Percentiles rank a stretch among this genome's conserved stretches.
Evolutionary conservation across 2,888 invertebrate genomes (phyloP).

Genomic region (Rotaria magnacalcarata): DNA sequence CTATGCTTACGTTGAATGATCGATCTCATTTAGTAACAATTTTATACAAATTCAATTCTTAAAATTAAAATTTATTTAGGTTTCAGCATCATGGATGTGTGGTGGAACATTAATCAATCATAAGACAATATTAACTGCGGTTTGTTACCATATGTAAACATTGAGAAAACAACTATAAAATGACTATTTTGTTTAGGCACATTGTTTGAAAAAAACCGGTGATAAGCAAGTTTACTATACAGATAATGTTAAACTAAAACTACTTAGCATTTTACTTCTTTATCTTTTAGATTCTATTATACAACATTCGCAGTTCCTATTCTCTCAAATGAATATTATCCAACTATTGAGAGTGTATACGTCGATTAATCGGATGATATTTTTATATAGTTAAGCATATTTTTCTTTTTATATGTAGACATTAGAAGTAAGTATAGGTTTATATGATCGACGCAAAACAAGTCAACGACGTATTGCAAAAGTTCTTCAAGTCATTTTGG

Average conservation of each 20-base stretch:
- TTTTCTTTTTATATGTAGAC: not conserved
- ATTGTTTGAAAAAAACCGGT: not conserved
- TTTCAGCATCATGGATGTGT: constrained; percentile 40
- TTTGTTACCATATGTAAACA: not conserved
- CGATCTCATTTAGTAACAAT: not conserved
- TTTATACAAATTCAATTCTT: not conserved
- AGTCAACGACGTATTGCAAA: not conserved
- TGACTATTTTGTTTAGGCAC: not conserved
- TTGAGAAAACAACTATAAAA: not conserved
- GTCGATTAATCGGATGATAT: not conserved
- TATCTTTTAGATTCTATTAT: not conserved
- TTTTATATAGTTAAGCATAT: not conserved
- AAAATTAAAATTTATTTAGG: not conserved
- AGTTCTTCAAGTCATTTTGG: not conserved
- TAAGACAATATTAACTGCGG: constrained; percentile 42
- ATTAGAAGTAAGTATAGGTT: not conserved
- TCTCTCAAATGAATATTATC: not conserved
- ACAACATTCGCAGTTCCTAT: not conserved
- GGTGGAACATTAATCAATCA: constrained; percentile 45
- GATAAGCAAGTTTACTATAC: not conserved
- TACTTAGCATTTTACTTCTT: not conserved
- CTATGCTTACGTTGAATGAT: constrained; percentile 13
- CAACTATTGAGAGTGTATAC: not conserved
- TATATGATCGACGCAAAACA: not conserved
- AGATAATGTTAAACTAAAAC: no score